These are phyloP conservation scores for Dasysyrphus albostriatus DNA, from an alignment of 2,888 invertebrate genomes.

Conservation along the genomic window DNA sequence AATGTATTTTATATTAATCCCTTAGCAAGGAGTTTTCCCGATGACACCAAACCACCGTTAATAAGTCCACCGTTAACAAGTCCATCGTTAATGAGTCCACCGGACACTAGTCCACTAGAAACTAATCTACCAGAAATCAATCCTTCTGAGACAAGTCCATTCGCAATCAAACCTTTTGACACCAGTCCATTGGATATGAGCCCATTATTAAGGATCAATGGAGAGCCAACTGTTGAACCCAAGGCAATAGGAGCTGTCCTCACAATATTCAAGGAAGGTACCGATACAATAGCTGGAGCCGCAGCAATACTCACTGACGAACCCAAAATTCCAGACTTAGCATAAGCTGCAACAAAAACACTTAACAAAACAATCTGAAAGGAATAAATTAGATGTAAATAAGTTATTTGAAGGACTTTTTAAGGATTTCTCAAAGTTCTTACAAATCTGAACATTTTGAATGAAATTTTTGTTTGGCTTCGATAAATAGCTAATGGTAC, in stretches of 20 bases:
- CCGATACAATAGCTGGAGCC: slow-evolving; percentile 33
- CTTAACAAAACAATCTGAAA: slow-evolving; percentile 37
- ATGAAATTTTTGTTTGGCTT: not conserved
- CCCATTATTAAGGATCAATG: slow-evolving; percentile 1
- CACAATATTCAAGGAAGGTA: slow-evolving; percentile 19
- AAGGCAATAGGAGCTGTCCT: slow-evolving; percentile 18
- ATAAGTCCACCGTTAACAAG: slow-evolving; percentile 1
- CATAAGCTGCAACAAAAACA: slow-evolving; percentile 39
- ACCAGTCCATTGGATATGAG: slow-evolving; percentile 23
- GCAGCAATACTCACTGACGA: slow-evolving; percentile 28
- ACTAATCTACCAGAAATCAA: slow-evolving; percentile 4
- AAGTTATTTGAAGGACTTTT: not conserved
- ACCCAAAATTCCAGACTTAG: slow-evolving; percentile 26
- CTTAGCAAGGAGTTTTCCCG: not conserved
- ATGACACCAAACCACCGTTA: slow-evolving; percentile 1
- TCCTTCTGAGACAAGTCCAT: not conserved
- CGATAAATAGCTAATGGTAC: not conserved
- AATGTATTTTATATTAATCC: not conserved
- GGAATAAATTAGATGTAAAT: slow-evolving; percentile 3
- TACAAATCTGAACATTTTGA: slow-evolving; percentile 62
- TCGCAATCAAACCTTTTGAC: not conserved
- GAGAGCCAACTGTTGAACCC: not conserved
- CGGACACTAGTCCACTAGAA: slow-evolving; percentile 4
- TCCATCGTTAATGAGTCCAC: not conserved
- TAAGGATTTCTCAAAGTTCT: not conserved